These are phyloP conservation scores for Isichthys henryi DNA, from an alignment of 2,113 vertebrate genomes.

Conservation along the genomic window DNA sequence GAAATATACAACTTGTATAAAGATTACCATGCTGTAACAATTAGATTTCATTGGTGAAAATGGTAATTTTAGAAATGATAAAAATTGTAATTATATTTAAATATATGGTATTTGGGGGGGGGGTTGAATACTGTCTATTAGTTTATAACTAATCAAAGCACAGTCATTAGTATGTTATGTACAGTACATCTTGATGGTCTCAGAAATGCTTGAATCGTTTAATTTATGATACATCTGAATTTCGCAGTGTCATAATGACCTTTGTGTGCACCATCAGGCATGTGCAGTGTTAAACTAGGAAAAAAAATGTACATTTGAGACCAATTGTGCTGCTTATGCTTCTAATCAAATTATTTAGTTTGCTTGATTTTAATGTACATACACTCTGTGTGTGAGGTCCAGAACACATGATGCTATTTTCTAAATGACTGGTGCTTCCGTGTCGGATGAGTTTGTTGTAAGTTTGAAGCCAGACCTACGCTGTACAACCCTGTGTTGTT, in stretches of 20 bases:
- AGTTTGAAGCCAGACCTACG: neutral
- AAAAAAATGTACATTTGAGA: neutral
- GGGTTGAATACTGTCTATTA: neutral
- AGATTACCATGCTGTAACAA: neutral
- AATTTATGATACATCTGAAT: neutral
- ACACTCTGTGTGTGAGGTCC: neutral
- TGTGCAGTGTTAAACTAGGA: neutral
- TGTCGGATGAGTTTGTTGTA: neutral
- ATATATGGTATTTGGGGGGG: neutral
- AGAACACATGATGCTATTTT: neutral
- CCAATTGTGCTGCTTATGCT: neutral
- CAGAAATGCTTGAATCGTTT: neutral
- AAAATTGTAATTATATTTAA: neutral
- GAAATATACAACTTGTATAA: neutral
- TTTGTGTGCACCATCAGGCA: neutral
- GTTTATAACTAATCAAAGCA: neutral
- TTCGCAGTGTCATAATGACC: neutral
- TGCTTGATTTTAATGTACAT: neutral
- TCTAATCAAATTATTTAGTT: neutral
- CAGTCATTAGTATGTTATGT: neutral
- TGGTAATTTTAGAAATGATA: neutral
- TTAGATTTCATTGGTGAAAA: constrained; percentile 3
- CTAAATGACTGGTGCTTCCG: neutral
- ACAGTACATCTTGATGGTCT: neutral
- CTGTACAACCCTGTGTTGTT: neutral